phyloP scores from a whole-genome alignment of 2,113 vertebrate genomes.

The Lontra canadensis region DNA sequence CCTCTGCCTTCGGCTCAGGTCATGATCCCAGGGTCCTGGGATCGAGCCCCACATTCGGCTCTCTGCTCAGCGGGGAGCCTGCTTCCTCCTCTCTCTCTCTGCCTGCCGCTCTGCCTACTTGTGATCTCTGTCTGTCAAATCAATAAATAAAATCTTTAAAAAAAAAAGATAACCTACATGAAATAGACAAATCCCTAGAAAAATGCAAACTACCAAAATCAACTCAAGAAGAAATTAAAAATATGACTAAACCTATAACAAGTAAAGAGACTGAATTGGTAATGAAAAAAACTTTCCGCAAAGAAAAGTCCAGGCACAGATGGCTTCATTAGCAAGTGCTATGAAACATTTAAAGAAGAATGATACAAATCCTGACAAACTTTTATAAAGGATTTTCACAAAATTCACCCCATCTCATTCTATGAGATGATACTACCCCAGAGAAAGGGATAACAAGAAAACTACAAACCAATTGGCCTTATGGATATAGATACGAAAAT shows the following conservation, averaged over 20 bases:
- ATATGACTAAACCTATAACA: not conserved
- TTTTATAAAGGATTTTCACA: not conserved
- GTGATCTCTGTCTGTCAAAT: not conserved
- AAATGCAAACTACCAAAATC: not conserved
- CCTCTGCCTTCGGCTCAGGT: too few species aligned
- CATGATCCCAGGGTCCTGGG: too few species aligned
- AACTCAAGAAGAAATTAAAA: not conserved
- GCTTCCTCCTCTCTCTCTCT: too few species aligned
- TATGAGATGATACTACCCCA: not conserved
- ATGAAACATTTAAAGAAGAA: not conserved
- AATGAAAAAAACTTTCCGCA: not conserved
- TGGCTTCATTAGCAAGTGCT: not conserved
- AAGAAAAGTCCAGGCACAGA: not conserved
- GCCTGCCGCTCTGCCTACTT: not conserved
- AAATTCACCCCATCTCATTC: not conserved
- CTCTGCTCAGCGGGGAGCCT: too few species aligned
- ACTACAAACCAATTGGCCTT: not conserved
- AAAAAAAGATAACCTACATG: not conserved
- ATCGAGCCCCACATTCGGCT: too few species aligned
- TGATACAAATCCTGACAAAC: not conserved
- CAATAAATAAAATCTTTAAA: not conserved
- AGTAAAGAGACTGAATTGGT: not conserved
- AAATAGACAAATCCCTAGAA: not conserved
- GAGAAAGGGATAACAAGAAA: not conserved
- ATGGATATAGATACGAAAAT: not conserved